A percentile compares a stretch with the other conserved stretches of the same genome.
phyloP scores from a whole-genome alignment of 64 coral and sea anemone genomes.

The Hydrozoanthus tunicans region DNA sequence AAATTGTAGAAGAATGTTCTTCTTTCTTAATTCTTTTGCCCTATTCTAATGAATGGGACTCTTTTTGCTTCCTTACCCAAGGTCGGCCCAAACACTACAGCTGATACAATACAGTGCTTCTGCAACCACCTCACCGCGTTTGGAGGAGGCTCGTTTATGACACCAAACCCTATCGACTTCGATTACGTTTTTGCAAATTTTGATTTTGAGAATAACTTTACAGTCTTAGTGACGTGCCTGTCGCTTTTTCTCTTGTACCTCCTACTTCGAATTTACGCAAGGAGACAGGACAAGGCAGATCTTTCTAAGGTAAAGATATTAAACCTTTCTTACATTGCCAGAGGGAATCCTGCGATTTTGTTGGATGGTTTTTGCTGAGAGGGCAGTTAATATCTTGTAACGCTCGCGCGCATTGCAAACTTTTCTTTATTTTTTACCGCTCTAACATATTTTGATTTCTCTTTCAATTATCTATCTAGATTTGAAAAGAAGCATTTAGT shows the following conservation, averaged over 20 bases:
- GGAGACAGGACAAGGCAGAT: conserved; percentile 4
- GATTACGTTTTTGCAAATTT: conserved; percentile 29
- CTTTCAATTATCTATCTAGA: too few species aligned
- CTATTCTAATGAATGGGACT: not conserved
- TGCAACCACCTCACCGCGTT: conserved; percentile 21
- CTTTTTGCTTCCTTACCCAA: not conserved
- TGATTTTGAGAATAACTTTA: not conserved
- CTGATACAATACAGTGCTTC: conserved; percentile 5
- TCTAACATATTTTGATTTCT: too few species aligned
- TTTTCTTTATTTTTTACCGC: too few species aligned
- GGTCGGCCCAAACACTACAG: conserved; percentile 21
- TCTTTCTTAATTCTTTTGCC: not conserved
- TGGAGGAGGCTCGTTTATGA: not conserved
- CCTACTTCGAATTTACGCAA: not conserved
- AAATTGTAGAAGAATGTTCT: too few species aligned
- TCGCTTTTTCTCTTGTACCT: not conserved
- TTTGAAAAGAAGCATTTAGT: too few species aligned
- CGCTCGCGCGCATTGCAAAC: too few species aligned
- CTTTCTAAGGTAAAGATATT: conserved; percentile 1
- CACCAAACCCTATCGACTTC: conserved; percentile 22
- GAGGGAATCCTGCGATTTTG: too few species aligned
- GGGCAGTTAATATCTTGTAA: too few species aligned
- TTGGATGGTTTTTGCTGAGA: too few species aligned
- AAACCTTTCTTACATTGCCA: too few species aligned
- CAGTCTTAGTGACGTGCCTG: not conserved